Evolutionary conservation across 2,888 invertebrate genomes (phyloP), one percentile per base, ranked within the genome.

Genomic region (Netelia inedita): DNA sequence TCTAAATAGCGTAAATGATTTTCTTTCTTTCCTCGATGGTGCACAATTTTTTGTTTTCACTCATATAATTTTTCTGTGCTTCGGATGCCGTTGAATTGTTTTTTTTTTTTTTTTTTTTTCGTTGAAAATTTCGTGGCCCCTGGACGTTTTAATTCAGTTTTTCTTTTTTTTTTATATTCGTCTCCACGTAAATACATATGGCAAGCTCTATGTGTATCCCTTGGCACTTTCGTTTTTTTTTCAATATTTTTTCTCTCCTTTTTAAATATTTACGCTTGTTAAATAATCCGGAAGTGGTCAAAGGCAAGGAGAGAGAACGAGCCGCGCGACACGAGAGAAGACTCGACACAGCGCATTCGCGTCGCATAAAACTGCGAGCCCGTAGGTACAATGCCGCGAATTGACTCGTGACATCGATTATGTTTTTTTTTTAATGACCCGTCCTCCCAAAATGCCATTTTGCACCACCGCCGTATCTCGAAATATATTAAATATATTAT

Each of bases 401-500:
- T 72, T 19, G 6, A 16, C 71, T 71, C 72, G 53, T 19, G 61
- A 41, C 57, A 9, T 9, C 16, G 41, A 11, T 43, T 35, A 57
- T 59, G 28, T 28, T 78, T 75, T 76, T 53, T 71, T 16, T 81
- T 57, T 14, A 73, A 75, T 72, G 80, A 59, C 53, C 68, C 53
- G 69, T 87, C 79, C 71, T 55, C 79, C 86, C 61, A 79, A 63
- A 63, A 79, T 84, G 87, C 87, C 86, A 87, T 89, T 72, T 65
- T 65, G 61, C 87, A 85, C 85, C 89, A 87, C 88, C 89, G 61
- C 89, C 91, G 89, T 88, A 88, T 89, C 88, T 91, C 90, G 90
- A 92, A 93, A 93, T 93, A 93, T 93, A 93, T 92, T 93, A 93
- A 91, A 92, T 93, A 93, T 93, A 93, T 91, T 92, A 93, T 93